Conservation (phyloP, 1,140 invertebrate species). For the Trichonephila clavipes region DNA sequence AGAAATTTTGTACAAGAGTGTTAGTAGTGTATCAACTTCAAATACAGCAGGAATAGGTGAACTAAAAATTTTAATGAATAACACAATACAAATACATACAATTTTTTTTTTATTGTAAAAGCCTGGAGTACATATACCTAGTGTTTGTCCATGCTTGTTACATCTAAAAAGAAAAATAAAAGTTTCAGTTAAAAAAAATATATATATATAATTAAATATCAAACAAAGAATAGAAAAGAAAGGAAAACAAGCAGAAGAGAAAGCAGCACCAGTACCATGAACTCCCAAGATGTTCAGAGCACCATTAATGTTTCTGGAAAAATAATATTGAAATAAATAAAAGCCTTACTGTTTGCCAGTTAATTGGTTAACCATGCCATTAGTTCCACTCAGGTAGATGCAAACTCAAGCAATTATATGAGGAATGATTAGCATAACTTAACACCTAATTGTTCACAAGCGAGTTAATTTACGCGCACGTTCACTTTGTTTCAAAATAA, state of each 20-base stretch:
- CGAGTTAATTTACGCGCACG: no score
- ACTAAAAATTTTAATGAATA: not conserved
- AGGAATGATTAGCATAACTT: no score
- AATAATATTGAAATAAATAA: constrained; percentile 30
- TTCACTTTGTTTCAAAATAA: no score
- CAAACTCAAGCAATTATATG: not conserved
- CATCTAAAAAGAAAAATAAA: constrained; percentile 38
- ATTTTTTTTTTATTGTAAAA: constrained; percentile 70
- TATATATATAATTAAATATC: not conserved
- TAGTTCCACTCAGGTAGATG: not conserved
- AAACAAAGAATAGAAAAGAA: not conserved
- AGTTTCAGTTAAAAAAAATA: not conserved
- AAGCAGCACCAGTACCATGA: constrained; percentile 40
- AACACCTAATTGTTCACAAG: no score
- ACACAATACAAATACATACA: constrained; percentile 28
- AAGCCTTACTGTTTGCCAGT: not conserved
- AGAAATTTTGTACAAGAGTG: no score
- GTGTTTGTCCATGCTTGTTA: constrained; percentile 47
- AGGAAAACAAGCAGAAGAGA: constrained; percentile 30
- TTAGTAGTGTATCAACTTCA: no score
- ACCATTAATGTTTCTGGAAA: constrained; percentile 46
- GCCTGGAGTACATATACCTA: constrained; percentile 57
- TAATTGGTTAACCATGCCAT: not conserved
- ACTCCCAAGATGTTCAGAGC: not conserved
- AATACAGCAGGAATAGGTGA: no score